Conservation (phyloP, 2,113 vertebrate species). For the Apodemus sylvaticus region DNA sequence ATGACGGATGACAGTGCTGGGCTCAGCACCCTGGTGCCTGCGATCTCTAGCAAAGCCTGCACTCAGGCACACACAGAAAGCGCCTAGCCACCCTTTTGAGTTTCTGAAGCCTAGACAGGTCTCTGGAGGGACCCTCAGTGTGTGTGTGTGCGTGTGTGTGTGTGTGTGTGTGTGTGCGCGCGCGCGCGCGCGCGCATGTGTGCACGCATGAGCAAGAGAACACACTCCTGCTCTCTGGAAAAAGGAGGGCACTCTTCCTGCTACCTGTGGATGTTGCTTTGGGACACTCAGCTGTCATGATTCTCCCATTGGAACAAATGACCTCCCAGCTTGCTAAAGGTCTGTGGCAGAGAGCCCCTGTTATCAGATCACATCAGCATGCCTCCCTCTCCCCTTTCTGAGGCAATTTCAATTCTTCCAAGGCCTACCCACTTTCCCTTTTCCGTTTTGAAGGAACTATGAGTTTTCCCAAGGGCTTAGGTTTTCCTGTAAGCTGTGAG, state of each 20-base stretch:
- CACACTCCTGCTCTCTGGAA: too few relatives aligned
- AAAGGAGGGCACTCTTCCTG: neutral
- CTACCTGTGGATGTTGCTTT: rapidly evolving
- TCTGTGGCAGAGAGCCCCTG: rapidly evolving
- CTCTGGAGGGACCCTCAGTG: rapidly evolving
- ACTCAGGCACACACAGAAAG: neutral
- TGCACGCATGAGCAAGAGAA: too few relatives aligned
- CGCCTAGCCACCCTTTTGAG: too few relatives aligned
- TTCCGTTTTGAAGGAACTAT: constrained; percentile 45
- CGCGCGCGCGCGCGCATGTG: too few relatives aligned
- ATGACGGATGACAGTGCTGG: rapidly evolving
- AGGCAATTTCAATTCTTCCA: constrained; percentile 44
- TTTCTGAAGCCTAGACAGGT: rapidly evolving
- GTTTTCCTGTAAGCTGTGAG: constrained; percentile 67
- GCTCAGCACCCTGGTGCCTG: rapidly evolving
- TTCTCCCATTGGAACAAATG: rapidly evolving
- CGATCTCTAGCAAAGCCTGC: neutral
- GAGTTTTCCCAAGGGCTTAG: constrained; percentile 77
- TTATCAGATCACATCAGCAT: rapidly evolving
- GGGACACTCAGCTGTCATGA: neutral
- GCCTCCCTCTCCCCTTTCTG: neutral
- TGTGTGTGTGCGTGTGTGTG: neutral
- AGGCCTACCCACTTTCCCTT: constrained; percentile 38
- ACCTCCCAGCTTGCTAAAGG: neutral
- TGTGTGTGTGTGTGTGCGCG: neutral